Evolutionary conservation across 2,113 vertebrate genomes (phyloP).

Genomic region (Eretmochelys imbricata): DNA sequence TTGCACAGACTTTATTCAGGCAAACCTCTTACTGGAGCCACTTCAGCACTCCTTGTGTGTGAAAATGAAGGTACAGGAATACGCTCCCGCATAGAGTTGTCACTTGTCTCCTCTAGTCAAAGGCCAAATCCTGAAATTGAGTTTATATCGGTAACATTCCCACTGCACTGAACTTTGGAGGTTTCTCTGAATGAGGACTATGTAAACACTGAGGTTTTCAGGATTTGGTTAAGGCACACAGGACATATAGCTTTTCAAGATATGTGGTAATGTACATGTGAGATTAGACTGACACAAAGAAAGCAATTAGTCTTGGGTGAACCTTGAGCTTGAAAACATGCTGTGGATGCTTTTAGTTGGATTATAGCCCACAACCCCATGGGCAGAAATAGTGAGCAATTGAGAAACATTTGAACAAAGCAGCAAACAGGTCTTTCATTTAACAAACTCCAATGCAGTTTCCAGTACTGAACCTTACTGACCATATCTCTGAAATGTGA

Average conservation of each 20-base stretch:
- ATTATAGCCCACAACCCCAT: background rate
- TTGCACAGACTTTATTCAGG: background rate
- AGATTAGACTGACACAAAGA: background rate
- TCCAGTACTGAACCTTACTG: background rate
- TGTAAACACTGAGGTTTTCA: background rate
- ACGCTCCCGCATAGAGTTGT: background rate
- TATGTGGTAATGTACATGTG: background rate
- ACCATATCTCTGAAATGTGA: background rate
- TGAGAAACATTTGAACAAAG: background rate
- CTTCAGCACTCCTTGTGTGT: background rate
- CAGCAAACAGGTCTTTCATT: background rate
- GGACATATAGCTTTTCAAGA: background rate
- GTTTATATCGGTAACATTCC: background rate
- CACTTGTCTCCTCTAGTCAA: background rate
- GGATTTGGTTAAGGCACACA: background rate
- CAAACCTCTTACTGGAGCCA: slow-evolving; percentile 7
- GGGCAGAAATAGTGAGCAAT: background rate
- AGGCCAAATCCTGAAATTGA: background rate
- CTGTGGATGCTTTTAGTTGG: background rate
- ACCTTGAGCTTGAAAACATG: background rate
- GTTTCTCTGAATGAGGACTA: background rate
- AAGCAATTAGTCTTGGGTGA: background rate
- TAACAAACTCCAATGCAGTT: background rate
- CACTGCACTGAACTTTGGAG: background rate
- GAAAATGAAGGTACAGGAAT: background rate